Percentiles rank a stretch among this genome's conserved stretches.
phyloP scores from a whole-genome alignment of 2,888 invertebrate genomes.

The Spatulosminthurus flaviceps region DNA sequence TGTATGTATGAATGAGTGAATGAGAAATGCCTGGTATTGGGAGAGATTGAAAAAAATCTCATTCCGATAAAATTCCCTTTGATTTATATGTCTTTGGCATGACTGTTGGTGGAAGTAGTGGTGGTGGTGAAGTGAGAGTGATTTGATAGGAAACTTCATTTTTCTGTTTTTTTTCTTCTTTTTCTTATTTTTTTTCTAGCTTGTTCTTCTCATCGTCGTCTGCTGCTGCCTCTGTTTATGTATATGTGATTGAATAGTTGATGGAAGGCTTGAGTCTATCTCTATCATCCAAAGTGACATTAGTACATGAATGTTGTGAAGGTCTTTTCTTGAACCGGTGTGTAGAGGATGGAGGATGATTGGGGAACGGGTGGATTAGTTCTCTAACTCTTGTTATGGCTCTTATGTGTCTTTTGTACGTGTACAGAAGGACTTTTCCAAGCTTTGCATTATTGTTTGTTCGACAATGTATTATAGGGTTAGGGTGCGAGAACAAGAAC shows the following conservation, averaged over 20 bases:
- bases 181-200: no score
- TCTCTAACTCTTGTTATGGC: no score
- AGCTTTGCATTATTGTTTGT: no score
- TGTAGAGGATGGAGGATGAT: neutral
- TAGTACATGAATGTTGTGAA: no score
- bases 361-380: no score
- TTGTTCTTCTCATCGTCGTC: constrained; percentile 19
- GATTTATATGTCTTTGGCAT: constrained; percentile 45
- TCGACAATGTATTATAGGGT: no score
- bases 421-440: no score
- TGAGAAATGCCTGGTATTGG: neutral
- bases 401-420: no score
- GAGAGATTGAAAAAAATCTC: constrained; percentile 33
- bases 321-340: constrained; percentile 28
- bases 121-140: constrained; percentile 26
- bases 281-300: neutral
- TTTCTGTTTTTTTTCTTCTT: constrained; percentile 22
- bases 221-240: neutral
- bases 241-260: neutral
- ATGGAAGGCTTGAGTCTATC: neutral
- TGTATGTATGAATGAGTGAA: neutral
- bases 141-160: constrained; percentile 46
- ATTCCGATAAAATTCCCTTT: constrained; percentile 45
- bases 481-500: constrained; percentile 31
- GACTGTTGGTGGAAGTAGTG: constrained; percentile 18